Conservation (phyloP, 2,113 vertebrate genomes). For the Sebastes schlegelii region DNA sequence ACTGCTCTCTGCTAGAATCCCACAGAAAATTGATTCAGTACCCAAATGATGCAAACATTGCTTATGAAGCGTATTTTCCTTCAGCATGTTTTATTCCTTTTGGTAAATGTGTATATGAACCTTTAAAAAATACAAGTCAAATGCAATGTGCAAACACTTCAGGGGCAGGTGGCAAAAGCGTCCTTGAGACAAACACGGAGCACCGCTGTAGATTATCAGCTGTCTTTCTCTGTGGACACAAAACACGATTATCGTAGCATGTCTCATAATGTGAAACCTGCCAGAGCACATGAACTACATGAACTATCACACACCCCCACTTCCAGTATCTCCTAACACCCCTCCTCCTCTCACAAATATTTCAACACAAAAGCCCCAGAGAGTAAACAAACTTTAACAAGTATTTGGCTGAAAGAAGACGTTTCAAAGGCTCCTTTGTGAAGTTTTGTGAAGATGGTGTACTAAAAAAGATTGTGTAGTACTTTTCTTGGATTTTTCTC, state of each 20-base stretch:
- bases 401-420: slow-evolving; percentile 41
- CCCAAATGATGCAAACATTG: neutral
- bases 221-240: slow-evolving; percentile 14
- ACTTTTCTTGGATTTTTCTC: slow-evolving; percentile 4
- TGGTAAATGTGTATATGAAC: neutral
- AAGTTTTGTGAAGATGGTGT: slow-evolving; percentile 1
- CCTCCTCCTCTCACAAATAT: slow-evolving; percentile 60
- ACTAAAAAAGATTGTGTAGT: neutral
- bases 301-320: slow-evolving; percentile 18
- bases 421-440: slow-evolving; percentile 46
- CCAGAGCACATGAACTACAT: slow-evolving; percentile 47
- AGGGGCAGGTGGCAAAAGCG: neutral
- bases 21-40: neutral
- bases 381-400: slow-evolving; percentile 70
- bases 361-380: slow-evolving; percentile 55
- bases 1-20: neutral
- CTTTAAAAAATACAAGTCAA: neutral
- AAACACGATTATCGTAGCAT: slow-evolving; percentile 6
- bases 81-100: neutral
- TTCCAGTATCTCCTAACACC: slow-evolving; percentile 41
- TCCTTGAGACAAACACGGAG: neutral
- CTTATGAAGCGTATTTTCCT: neutral
- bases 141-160: neutral
- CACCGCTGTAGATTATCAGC: neutral
- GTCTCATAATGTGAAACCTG: slow-evolving; percentile 33